A percentile compares a stretch with the other conserved stretches of the same genome.
Evolutionary conservation across 2,888 invertebrate genomes (phyloP).

Genomic region (Petrolisthes cinctipes): DNA sequence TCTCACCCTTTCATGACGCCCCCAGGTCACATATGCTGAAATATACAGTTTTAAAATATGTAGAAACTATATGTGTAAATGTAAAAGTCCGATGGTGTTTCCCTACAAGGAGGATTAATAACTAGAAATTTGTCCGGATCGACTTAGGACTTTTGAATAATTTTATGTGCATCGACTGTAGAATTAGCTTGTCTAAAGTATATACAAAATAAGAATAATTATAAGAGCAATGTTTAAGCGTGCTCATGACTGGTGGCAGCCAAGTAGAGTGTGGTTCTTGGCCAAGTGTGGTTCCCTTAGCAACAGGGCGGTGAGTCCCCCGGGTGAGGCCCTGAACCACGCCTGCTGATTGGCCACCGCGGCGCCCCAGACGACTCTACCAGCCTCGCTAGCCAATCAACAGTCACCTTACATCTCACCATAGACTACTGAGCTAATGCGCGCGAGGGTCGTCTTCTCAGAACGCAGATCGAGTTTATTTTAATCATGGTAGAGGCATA

Average conservation of each 20-base stretch:
- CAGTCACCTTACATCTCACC: slow-evolving; percentile 26
- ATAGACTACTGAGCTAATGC: slow-evolving; percentile 36
- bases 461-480: slow-evolving; percentile 49
- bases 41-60: not conserved
- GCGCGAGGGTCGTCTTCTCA: slow-evolving; percentile 55
- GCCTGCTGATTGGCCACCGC: slow-evolving; percentile 34
- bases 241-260: slow-evolving; percentile 32
- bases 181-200: no score
- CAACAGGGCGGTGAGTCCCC: slow-evolving; percentile 59
- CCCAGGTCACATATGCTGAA: not conserved
- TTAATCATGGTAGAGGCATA: slow-evolving; percentile 40
- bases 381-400: slow-evolving; percentile 39
- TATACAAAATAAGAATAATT: not conserved
- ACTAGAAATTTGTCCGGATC: slow-evolving; percentile 11
- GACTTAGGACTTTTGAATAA: not conserved
- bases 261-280: slow-evolving; percentile 37
- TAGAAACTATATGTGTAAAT: not conserved
- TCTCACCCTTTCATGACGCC: slow-evolving; percentile 16
- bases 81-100: not conserved
- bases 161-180: slow-evolving; percentile 7
- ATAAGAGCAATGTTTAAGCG: slow-evolving; percentile 1
- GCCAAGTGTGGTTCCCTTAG: slow-evolving; percentile 55
- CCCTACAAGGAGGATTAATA: not conserved
- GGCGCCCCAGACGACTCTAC: slow-evolving; percentile 49
- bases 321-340: slow-evolving; percentile 22